Evolutionary conservation across 2,888 invertebrate species (phyloP), one percentile per base, ranked within the genome.

Genomic region (Tholera decimalis): DNA sequence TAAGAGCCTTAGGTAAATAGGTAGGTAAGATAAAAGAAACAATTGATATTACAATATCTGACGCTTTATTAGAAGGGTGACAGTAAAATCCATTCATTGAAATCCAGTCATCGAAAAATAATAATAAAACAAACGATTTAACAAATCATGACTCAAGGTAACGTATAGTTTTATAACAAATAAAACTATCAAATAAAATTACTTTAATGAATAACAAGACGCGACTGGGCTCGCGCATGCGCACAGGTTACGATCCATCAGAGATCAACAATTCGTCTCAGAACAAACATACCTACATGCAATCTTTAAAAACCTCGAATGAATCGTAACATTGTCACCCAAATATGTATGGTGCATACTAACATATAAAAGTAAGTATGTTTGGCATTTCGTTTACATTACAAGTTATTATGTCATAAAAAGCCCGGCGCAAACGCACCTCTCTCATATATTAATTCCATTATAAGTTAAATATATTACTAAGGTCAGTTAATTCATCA

Each of bases 81-180:
- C 93, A 94, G 92, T 92, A 91, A 89, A 92, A 93, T 93, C 90
- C 89, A n/a, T n/a, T n/a, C n/a, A n/a, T n/a, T n/a, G 92, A 88
- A 92, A 93, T 94, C n/a, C n/a, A n/a, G 93, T 93, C 93, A 93
- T 93, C 93, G 91, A 87, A 93, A 92, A 93, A 93, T 92, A 91
- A 93, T 89, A 93, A 91, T 93, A 93, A 94, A 93, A 94, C 92
- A 94, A 95, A 94, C 93, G 91, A 93, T 93, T 94, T 83, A 95
- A 95, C 95, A 95, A 95, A 92, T 93, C 91, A 92, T 94, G 95
- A 95, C 95, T 94, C 92, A 93, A 92, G 93, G 94, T 95, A 95
- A 95, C 87, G 88, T 88, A 92, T 92, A 94, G 94, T 93, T 94
- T 93, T 91, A 64, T 58, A 94, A 94, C 92, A 92, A 89, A 83